Conservation (phyloP, 2,113 vertebrate species). For the Epinephelus moara region DNA sequence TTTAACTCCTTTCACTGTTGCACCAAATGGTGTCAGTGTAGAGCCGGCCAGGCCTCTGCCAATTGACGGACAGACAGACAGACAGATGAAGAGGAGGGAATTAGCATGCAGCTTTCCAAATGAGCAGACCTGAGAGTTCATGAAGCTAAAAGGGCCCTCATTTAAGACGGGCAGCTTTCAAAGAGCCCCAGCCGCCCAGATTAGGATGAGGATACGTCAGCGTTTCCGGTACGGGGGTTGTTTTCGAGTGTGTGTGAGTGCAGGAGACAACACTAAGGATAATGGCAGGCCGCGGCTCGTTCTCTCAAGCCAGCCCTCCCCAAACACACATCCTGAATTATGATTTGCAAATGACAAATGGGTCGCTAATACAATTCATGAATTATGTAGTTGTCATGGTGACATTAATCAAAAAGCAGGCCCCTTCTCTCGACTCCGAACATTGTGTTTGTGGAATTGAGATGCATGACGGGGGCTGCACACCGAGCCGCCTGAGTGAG, state of each 20-base stretch:
- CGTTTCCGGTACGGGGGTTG: constrained; percentile 29
- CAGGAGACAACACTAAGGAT: constrained; percentile 48
- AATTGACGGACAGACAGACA: constrained; percentile 47
- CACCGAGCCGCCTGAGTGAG: constrained; percentile 66
- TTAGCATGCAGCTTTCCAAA: constrained; percentile 64
- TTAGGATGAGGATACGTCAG: constrained; percentile 60
- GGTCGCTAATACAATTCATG: constrained; percentile 85
- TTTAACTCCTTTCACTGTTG: constrained; percentile 49
- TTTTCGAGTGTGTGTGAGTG: constrained; percentile 17
- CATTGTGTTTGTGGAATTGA: constrained; percentile 84
- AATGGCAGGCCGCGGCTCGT: constrained; percentile 50
- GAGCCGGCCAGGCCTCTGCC: constrained; percentile 50
- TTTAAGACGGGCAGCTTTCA: constrained; percentile 46
- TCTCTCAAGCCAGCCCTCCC: constrained; percentile 56
- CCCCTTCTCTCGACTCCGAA: constrained; percentile 68
- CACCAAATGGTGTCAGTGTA: constrained; percentile 76
- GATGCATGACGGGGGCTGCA: constrained; percentile 76
- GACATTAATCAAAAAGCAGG: constrained; percentile 84
- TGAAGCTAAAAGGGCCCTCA: constrained; percentile 59
- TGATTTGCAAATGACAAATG: constrained; percentile 85
- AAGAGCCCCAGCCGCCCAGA: constrained; percentile 50
- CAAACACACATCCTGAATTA: constrained; percentile 77
- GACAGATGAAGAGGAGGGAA: constrained; percentile 33
- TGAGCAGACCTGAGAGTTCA: constrained; percentile 68
- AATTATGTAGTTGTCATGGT: constrained; percentile 86